Evolutionary conservation across 2,113 vertebrate genomes (phyloP).

Genomic region (Pantherophis guttatus): DNA sequence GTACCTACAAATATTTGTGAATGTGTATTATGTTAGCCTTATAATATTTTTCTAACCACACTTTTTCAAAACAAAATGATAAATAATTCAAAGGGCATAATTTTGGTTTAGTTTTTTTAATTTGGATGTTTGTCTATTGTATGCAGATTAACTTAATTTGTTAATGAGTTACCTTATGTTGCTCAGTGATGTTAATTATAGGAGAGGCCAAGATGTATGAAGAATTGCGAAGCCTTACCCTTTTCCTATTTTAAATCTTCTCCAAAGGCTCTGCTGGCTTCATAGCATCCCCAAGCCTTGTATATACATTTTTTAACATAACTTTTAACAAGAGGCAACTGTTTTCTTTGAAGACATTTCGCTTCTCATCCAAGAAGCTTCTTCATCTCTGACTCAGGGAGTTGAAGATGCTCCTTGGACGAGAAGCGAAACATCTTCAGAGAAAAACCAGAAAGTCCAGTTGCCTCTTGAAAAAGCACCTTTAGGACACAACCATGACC

Average conservation of each 20-base stretch:
- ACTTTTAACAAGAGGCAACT: too few relatives aligned
- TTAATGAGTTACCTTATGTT: not conserved
- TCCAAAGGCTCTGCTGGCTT: not conserved
- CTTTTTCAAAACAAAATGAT: rapidly evolving
- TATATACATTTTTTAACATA: not conserved
- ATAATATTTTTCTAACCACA: rapidly evolving
- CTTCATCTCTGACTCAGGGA: too few relatives aligned
- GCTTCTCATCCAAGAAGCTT: too few relatives aligned
- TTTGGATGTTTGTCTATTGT: not conserved
- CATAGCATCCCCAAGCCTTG: not conserved
- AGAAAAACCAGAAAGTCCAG: too few relatives aligned
- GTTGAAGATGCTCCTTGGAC: too few relatives aligned
- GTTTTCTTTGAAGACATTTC: too few relatives aligned
- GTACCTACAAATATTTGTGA: not conserved
- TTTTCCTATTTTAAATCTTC: not conserved
- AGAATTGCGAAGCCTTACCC: not conserved
- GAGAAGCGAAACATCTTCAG: too few relatives aligned
- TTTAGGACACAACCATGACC: too few relatives aligned
- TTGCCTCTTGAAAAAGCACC: too few relatives aligned
- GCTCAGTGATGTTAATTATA: not conserved
- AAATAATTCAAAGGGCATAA: not conserved
- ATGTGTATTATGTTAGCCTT: not conserved
- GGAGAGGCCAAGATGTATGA: too few relatives aligned
- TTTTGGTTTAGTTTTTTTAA: not conserved
- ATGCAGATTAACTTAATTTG: not conserved